Conservation (phyloP, 2,888 invertebrate genomes). For the Sphaeridia pumilis region DNA sequence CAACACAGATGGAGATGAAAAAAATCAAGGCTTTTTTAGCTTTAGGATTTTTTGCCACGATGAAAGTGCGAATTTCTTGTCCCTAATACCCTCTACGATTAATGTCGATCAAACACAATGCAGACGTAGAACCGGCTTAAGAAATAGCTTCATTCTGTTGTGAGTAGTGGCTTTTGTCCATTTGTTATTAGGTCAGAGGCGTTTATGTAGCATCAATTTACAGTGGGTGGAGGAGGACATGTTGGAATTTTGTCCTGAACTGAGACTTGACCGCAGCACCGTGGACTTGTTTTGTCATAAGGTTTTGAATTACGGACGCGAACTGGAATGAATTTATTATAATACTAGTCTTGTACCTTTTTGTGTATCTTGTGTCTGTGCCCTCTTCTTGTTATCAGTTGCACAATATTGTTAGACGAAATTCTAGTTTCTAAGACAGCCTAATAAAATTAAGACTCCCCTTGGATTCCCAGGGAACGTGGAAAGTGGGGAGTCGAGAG, state of each 20-base stretch:
- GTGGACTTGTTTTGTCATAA: too few species aligned
- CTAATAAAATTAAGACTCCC: constrained; percentile 2
- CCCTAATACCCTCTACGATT: too few species aligned
- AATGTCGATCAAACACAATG: neutral
- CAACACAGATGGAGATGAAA: neutral
- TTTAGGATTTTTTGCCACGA: too few species aligned
- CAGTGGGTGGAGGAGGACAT: neutral
- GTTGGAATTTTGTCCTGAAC: neutral
- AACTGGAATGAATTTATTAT: constrained; percentile 1
- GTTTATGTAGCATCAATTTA: too few species aligned
- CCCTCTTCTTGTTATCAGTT: neutral
- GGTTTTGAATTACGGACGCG: neutral
- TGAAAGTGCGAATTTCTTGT: too few species aligned
- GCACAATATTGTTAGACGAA: neutral
- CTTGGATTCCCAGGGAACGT: too few species aligned
- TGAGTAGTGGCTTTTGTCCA: too few species aligned
- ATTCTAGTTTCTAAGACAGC: neutral
- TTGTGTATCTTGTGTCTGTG: too few species aligned
- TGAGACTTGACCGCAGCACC: neutral
- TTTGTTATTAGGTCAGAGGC: too few species aligned
- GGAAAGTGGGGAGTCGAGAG: too few species aligned
- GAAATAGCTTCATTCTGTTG: too few species aligned
- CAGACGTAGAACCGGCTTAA: neutral
- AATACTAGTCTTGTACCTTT: too few species aligned
- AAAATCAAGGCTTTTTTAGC: neutral